phyloP scores from a whole-genome alignment of 1,140 invertebrate species.

The Bombus confusus region DNA sequence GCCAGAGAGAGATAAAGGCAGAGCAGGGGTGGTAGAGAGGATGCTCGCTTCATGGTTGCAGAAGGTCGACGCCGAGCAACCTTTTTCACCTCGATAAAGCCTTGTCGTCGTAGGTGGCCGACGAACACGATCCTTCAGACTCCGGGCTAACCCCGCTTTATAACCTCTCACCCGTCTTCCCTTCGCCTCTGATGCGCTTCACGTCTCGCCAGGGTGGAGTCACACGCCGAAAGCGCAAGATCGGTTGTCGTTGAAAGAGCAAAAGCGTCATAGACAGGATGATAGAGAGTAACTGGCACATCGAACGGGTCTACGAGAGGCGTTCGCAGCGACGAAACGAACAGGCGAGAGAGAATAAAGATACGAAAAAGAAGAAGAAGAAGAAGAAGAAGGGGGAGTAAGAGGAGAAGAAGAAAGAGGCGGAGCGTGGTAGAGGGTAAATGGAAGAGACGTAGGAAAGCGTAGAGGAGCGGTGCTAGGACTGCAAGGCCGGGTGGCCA shows the following conservation, averaged over 20 bases:
- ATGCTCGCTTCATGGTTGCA: conserved; percentile 16
- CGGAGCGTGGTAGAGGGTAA: not conserved
- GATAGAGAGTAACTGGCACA: conserved; percentile 41
- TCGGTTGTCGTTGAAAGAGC: conserved; percentile 45
- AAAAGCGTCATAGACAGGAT: conserved; percentile 48
- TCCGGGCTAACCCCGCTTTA: conserved; percentile 79
- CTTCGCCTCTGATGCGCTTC: conserved; percentile 10
- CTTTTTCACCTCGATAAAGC: conserved; percentile 77
- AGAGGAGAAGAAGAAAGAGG: no score
- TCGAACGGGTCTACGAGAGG: conserved; percentile 9
- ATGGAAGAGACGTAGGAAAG: conserved; percentile 11
- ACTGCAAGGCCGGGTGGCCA: conserved; percentile 56
- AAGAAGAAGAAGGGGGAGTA: not conserved
- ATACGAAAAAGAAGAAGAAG: not conserved
- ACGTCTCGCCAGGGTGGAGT: not conserved
- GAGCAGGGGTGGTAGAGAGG: not conserved
- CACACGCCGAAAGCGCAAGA: conserved; percentile 30
- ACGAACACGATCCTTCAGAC: conserved; percentile 80
- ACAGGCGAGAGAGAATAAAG: not conserved
- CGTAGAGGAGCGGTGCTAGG: conserved; percentile 48
- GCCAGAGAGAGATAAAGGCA: no score
- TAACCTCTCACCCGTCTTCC: conserved; percentile 69
- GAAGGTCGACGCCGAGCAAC: conserved; percentile 72
- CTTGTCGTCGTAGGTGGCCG: conserved; percentile 75
- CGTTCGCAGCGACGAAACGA: conserved; percentile 6